These are phyloP conservation scores for Isichthys henryi DNA, from an alignment of 2,113 vertebrate species.

Conservation along the genomic window DNA sequence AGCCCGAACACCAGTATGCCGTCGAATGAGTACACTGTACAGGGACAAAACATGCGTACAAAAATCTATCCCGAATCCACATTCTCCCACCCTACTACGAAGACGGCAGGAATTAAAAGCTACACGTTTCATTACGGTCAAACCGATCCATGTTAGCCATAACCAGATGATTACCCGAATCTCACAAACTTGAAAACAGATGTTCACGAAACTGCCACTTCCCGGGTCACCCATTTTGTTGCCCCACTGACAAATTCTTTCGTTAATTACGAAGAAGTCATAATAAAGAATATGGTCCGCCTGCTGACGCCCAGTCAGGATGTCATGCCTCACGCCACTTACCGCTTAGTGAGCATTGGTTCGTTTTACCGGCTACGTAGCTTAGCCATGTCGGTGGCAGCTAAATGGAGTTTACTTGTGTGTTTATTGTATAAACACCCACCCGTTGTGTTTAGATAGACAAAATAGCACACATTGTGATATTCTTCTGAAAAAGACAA, in stretches of 20 bases:
- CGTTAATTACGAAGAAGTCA: background rate
- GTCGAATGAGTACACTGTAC: constrained; percentile 77
- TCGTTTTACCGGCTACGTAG: background rate
- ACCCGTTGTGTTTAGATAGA: background rate
- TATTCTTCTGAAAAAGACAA: background rate
- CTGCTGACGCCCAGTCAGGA: background rate
- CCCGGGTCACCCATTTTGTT: background rate
- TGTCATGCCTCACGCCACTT: background rate
- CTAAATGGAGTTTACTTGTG: background rate
- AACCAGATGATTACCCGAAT: background rate
- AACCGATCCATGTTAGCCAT: background rate
- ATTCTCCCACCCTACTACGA: background rate
- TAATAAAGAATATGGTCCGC: background rate
- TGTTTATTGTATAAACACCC: background rate
- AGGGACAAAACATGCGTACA: background rate
- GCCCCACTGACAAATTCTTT: background rate
- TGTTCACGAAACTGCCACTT: background rate
- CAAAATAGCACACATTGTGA: background rate
- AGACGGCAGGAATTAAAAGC: background rate
- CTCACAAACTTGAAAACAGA: background rate
- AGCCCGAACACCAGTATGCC: constrained; percentile 88
- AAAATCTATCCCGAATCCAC: background rate
- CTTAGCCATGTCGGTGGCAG: background rate
- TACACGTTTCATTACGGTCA: background rate
- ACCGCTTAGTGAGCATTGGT: background rate